Percentiles rank a stretch among this genome's conserved stretches.
phyloP scores from a whole-genome alignment of 1,140 invertebrate species.

The Triops cancriformis region DNA sequence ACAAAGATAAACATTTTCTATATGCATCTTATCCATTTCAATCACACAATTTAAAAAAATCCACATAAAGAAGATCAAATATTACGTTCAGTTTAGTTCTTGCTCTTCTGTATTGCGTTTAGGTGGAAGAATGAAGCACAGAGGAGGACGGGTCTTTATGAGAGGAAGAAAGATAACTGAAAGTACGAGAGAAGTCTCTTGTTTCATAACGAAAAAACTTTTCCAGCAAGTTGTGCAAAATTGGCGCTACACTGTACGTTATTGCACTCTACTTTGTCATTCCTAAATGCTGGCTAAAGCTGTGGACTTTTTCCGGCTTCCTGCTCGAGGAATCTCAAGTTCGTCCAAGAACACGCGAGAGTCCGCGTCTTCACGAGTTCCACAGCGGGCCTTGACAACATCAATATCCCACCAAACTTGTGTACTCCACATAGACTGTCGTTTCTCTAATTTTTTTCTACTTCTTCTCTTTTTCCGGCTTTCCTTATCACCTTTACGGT shows the following conservation, averaged over 20 bases:
- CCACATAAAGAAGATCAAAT: too few relatives aligned
- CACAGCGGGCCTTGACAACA: not conserved
- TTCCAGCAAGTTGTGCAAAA: not conserved
- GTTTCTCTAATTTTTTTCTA: not conserved
- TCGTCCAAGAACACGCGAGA: not conserved
- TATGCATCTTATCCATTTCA: too few relatives aligned
- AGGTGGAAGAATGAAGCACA: too few relatives aligned
- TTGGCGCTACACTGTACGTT: not conserved
- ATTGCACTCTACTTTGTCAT: not conserved
- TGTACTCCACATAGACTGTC: not conserved
- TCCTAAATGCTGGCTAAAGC: not conserved
- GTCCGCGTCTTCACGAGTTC: not conserved
- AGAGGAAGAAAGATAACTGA: too few relatives aligned
- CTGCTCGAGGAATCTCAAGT: not conserved
- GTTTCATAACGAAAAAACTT: too few relatives aligned
- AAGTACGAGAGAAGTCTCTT: too few relatives aligned
- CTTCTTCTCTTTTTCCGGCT: not conserved
- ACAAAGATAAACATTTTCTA: too few relatives aligned
- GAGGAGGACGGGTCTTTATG: too few relatives aligned
- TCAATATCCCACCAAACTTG: slow-evolving; percentile 1
- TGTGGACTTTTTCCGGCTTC: not conserved
- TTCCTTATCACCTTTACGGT: too few relatives aligned
- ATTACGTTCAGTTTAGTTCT: too few relatives aligned
- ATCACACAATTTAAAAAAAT: too few relatives aligned
- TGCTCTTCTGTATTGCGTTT: too few relatives aligned